Evolutionary conservation across 2,888 invertebrate species (phyloP).

Genomic region (Stictocephala bisonia): DNA sequence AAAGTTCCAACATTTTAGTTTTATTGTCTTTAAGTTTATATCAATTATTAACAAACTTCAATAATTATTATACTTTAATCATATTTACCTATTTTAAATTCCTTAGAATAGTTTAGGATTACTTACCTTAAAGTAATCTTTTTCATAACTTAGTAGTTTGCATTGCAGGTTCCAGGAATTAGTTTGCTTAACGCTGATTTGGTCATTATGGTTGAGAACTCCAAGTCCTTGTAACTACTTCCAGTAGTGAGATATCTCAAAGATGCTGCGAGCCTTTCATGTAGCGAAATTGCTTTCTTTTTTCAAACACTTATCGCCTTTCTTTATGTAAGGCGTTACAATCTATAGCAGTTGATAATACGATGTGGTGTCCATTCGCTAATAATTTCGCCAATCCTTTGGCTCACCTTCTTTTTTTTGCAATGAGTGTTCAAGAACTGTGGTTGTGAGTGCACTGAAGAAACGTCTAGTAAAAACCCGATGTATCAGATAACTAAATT

Average conservation of each 20-base stretch:
- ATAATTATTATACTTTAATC: not conserved
- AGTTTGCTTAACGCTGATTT: conserved; percentile 46
- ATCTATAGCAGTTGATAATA: conserved; percentile 35
- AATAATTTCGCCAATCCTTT: conserved; percentile 46
- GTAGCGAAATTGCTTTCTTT: conserved; percentile 52
- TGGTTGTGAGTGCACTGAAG: too few species aligned
- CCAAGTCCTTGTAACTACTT: conserved; percentile 49
- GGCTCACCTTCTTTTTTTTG: conserved; percentile 34
- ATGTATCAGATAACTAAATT: too few species aligned
- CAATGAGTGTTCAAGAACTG: too few species aligned
- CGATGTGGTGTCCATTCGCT: conserved; percentile 26
- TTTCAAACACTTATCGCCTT: conserved; percentile 41
- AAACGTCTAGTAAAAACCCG: too few species aligned
- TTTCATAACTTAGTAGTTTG: conserved; percentile 22
- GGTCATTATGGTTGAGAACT: conserved; percentile 46
- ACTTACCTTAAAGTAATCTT: conserved; percentile 42
- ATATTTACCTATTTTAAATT: not conserved
- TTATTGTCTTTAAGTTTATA: not conserved
- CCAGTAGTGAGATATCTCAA: conserved; percentile 57
- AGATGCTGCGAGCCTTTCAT: conserved; percentile 55
- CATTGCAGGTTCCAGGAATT: conserved; percentile 41
- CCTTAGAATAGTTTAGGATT: conserved; percentile 1
- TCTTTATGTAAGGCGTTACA: conserved; percentile 44
- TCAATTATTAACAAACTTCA: not conserved
- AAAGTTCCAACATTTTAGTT: not conserved